Conservation (phyloP, 2,888 invertebrate species). For the Diploptera punctata region DNA sequence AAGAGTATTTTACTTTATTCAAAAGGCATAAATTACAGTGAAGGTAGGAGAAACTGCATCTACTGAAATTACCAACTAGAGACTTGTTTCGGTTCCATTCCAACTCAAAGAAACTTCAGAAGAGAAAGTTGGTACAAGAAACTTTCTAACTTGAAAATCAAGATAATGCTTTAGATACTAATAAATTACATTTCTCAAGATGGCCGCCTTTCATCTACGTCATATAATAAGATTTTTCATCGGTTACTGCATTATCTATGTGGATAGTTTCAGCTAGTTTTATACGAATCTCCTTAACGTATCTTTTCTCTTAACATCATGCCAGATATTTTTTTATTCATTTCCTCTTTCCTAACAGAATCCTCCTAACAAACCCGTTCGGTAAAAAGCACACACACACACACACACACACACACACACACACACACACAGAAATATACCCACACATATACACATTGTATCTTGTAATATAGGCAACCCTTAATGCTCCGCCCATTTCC, state of each 20-base stretch:
- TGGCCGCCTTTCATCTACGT: slow-evolving; percentile 12
- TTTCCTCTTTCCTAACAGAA: slow-evolving; percentile 9
- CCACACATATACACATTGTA: slow-evolving; percentile 4
- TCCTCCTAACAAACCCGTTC: background rate
- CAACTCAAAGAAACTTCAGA: background rate
- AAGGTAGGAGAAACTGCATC: too few relatives aligned
- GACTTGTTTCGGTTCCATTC: background rate
- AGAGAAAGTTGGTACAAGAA: background rate
- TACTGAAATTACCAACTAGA: background rate
- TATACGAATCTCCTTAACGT: background rate
- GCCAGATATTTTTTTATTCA: background rate
- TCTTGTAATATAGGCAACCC: slow-evolving; percentile 20
- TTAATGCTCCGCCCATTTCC: slow-evolving; percentile 20
- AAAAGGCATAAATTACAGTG: too few relatives aligned
- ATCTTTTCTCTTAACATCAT: background rate
- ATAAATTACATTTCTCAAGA: slow-evolving; percentile 20
- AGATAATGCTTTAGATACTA: background rate
- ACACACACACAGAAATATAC: too few relatives aligned
- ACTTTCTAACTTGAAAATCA: background rate
- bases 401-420: too few relatives aligned
- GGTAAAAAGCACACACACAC: slow-evolving; percentile 1
- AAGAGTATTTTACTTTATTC: too few relatives aligned
- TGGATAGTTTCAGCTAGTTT: background rate
- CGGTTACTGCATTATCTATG: background rate
- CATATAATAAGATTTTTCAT: background rate